Evolutionary conservation across 1,140 invertebrate genomes (phyloP).

Genomic region (Drosophila bocki): DNA sequence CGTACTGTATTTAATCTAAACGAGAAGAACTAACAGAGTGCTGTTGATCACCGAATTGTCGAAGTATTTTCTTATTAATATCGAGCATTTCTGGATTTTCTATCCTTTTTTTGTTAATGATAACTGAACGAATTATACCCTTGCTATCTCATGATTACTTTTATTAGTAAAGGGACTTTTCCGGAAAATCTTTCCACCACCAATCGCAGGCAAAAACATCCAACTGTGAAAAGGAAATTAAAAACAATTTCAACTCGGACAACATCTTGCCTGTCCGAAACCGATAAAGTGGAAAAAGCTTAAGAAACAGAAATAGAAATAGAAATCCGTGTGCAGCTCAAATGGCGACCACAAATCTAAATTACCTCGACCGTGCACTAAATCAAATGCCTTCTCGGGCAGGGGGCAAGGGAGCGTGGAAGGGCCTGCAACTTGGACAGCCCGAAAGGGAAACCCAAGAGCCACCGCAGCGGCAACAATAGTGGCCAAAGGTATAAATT

Average conservation of each 20-base stretch:
- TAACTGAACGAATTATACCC: not conserved
- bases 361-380: conserved; percentile 73
- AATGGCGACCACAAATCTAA: conserved; percentile 79
- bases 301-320: conserved; percentile 21
- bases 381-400: conserved; percentile 57
- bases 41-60: no score
- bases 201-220: conserved; percentile 2
- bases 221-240: conserved; percentile 69
- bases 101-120: not conserved
- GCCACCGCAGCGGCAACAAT: conserved; percentile 63
- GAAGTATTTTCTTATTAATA: not conserved
- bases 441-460: conserved; percentile 72
- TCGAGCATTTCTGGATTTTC: not conserved
- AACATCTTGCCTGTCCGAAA: conserved; percentile 26
- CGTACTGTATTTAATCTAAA: no score
- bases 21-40: no score
- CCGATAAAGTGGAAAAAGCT: conserved; percentile 16
- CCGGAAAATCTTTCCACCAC: not conserved
- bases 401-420: not conserved
- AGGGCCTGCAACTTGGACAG: conserved; percentile 15
- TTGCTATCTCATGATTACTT: not conserved
- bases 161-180: not conserved
- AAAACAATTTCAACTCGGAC: conserved; percentile 60
- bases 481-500: conserved; percentile 73
- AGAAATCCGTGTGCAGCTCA: conserved; percentile 39